A percentile compares a stretch with the other conserved stretches of the same genome.
Conservation (phyloP, 1,140 invertebrate species). For the Anastrepha ludens region DNA sequence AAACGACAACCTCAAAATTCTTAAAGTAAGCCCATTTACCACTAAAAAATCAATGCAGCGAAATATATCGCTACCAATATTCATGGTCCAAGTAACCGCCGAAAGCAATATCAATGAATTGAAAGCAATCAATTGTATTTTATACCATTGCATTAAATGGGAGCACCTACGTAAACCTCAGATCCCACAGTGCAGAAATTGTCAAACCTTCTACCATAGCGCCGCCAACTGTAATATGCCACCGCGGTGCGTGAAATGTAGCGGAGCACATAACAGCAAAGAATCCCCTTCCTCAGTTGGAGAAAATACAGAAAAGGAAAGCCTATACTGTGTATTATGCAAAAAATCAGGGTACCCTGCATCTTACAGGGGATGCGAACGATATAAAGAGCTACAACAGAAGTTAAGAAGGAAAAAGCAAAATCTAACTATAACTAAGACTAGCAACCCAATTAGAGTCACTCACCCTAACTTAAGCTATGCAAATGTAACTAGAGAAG, state of each 20-base stretch:
- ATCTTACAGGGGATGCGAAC: constrained; percentile 44
- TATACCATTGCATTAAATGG: not conserved
- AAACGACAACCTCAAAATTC: constrained; percentile 8
- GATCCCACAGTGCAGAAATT: constrained; percentile 44
- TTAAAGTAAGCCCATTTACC: constrained; percentile 35
- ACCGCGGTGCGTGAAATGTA: constrained; percentile 27
- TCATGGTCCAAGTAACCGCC: constrained; percentile 40
- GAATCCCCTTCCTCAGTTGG: not conserved
- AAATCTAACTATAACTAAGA: not conserved
- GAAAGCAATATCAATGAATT: constrained; percentile 9
- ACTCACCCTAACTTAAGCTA: constrained; percentile 25
- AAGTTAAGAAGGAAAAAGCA: constrained; percentile 26
- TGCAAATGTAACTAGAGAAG: constrained; percentile 4
- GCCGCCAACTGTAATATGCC: constrained; percentile 23
- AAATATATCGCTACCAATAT: not conserved
- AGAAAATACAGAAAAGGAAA: not conserved
- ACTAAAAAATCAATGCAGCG: not conserved
- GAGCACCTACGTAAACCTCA: not conserved
- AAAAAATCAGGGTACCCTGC: constrained; percentile 43
- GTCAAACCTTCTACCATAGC: constrained; percentile 48
- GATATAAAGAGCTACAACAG: constrained; percentile 31
- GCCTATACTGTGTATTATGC: constrained; percentile 32
- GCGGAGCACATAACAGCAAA: not conserved
- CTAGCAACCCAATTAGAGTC: not conserved
- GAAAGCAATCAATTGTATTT: constrained; percentile 4